Percentiles rank a stretch among this genome's conserved stretches.
These are phyloP conservation scores for Chrysodeixis includens DNA, from an alignment of 2,888 invertebrate genomes.

Conservation along the genomic window DNA sequence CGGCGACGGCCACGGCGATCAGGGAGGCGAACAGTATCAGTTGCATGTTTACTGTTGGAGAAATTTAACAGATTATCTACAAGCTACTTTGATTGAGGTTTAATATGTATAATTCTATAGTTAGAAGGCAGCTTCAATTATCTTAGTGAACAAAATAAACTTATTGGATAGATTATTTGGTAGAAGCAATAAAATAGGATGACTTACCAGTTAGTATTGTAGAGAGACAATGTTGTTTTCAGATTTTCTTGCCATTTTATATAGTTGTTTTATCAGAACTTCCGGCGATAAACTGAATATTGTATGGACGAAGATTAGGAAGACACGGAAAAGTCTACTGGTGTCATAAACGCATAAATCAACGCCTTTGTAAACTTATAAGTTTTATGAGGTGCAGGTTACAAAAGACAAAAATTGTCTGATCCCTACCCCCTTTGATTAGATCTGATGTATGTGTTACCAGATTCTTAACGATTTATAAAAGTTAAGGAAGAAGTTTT, in stretches of 20 bases:
- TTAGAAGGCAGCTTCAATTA: no score
- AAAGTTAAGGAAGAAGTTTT: no score
- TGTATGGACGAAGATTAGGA: not conserved
- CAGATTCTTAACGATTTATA: no score
- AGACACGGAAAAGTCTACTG: not conserved
- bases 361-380: not conserved
- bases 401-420: no score
- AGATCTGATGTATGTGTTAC: no score
- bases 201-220: not conserved
- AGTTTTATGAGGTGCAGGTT: not conserved
- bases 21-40: not conserved
- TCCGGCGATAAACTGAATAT: not conserved
- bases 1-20: constrained; percentile 46
- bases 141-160: no score
- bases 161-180: no score
- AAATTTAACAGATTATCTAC: not conserved
- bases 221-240: not conserved
- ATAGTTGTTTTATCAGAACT: not conserved
- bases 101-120: no score
- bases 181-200: not conserved
- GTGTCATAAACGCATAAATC: not conserved
- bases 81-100: no score
- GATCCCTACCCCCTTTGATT: no score
- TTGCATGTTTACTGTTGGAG: not conserved
- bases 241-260: not conserved